These are phyloP conservation scores for Iguana delicatissima DNA, from an alignment of 2,797 vertebrate species.

Conservation along the genomic window DNA sequence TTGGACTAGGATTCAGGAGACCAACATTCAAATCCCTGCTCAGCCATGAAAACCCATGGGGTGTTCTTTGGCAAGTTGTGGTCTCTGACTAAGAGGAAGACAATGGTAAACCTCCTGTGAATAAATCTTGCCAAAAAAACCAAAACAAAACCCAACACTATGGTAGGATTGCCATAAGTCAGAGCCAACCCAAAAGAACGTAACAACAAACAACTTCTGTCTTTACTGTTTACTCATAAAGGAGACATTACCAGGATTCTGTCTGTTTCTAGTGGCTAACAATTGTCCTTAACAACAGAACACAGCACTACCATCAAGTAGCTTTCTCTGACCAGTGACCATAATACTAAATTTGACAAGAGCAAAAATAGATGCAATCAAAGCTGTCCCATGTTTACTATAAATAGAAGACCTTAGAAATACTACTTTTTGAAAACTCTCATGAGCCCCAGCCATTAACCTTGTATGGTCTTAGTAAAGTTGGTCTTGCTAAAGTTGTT, in stretches of 20 bases:
- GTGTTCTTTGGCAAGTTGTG: no score
- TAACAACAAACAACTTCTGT: no score
- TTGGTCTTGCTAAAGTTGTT: constrained; percentile 65
- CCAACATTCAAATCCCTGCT: no score
- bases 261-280: neutral
- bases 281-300: neutral
- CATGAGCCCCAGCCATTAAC: constrained; percentile 19
- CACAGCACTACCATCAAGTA: neutral
- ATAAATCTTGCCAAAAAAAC: no score
- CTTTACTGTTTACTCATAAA: neutral
- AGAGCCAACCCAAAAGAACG: no score
- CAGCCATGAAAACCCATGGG: no score
- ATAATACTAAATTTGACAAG: neutral
- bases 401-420: neutral
- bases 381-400: neutral
- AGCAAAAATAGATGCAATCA: neutral
- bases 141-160: no score
- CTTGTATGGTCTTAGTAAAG: constrained; percentile 56
- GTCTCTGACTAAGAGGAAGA: no score
- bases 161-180: no score
- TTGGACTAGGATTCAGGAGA: no score
- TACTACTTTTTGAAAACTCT: neutral
- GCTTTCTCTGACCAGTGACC: neutral
- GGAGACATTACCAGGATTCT: neutral
- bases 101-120: no score